Conservation (phyloP, 2,797 vertebrate genomes). For the Macropodus opercularis region DNA sequence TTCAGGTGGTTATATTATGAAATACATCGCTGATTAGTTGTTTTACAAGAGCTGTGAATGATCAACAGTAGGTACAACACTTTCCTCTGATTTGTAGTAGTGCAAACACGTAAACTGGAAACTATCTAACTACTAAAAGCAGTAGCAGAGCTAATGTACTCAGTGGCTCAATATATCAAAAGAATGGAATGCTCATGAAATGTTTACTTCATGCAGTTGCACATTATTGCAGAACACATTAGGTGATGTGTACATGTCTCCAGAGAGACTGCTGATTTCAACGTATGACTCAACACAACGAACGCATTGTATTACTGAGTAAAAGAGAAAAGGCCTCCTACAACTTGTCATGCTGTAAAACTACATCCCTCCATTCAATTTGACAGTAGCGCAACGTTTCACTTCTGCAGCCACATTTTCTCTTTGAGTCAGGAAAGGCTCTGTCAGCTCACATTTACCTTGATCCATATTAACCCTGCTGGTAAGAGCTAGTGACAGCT, state of each 20-base stretch:
- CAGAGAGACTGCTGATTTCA: not conserved
- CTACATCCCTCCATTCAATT: not conserved
- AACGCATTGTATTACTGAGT: too few species aligned
- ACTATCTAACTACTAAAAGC: too few species aligned
- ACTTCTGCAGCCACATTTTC: conserved; percentile 1
- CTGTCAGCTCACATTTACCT: conserved; percentile 8
- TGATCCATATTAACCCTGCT: conserved; percentile 31
- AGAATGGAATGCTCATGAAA: not conserved
- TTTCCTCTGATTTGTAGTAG: too few species aligned
- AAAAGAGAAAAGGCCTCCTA: conserved; percentile 1
- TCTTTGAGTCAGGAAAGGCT: conserved; percentile 6
- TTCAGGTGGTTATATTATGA: too few species aligned
- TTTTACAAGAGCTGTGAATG: too few species aligned
- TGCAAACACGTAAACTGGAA: too few species aligned
- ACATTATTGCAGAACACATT: not conserved
- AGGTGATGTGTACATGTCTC: not conserved
- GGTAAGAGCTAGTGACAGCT: not conserved
- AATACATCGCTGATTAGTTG: too few species aligned
- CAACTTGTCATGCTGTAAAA: not conserved
- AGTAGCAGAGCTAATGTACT: too few species aligned
- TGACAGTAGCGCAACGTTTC: not conserved
- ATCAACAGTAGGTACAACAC: too few species aligned
- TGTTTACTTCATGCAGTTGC: conserved; percentile 9
- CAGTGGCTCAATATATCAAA: too few species aligned
- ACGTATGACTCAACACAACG: not conserved